Evolutionary conservation across 2,797 vertebrate species (phyloP), one percentile per base, ranked within the genome.

Genomic region (Dendrocincla fuliginosa): DNA sequence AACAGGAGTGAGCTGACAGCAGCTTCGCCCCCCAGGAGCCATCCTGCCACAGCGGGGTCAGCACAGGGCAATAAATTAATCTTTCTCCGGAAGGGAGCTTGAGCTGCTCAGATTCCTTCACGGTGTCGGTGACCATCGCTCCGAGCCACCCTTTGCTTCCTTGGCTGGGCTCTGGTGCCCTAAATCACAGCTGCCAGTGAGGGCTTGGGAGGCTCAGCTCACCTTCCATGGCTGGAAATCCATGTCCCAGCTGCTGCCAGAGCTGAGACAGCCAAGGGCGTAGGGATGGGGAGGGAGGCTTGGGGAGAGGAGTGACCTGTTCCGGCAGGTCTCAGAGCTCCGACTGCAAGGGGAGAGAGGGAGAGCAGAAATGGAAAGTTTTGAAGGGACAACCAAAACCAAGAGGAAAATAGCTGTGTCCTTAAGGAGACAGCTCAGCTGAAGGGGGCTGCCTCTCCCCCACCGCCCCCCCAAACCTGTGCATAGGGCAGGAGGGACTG

Each of bases 321-420:
- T 56, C 71, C 6, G 0, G 83, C 52, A 30, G 42, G 52, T 42
- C 80, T 97, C 94, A 97, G 70, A 93, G 84, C 77, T 97, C 95
- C 0, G 71, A 75, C 96, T 96, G 95, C 4, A 18, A 13, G 33
- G 37, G 16, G 10, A 84, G 59, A 93, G 78, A 39, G 24, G 33
- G 47, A 89, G 46, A 70, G 60, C n/a, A 41, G 70, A 16, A 42
- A 17, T 3, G 3, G 9, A 24, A 16, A 17, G 41, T 32, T 46
- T 30, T 9, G 50, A 11, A 32, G 64, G 30, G 20, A 39, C 5
- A 16, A 33, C 32, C 2, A 4, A n/a, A 65, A 17, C 16, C 39
- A 5, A 30, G 63, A 71, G 55, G 33, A 7, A 23, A 20, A 35
- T 0, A 10, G 10, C 10, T 0, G 5, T 2, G 1, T 9, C 70